These are phyloP conservation scores for Kryphioiulus occultus DNA, from an alignment of 2,888 invertebrate genomes.

Conservation along the genomic window DNA sequence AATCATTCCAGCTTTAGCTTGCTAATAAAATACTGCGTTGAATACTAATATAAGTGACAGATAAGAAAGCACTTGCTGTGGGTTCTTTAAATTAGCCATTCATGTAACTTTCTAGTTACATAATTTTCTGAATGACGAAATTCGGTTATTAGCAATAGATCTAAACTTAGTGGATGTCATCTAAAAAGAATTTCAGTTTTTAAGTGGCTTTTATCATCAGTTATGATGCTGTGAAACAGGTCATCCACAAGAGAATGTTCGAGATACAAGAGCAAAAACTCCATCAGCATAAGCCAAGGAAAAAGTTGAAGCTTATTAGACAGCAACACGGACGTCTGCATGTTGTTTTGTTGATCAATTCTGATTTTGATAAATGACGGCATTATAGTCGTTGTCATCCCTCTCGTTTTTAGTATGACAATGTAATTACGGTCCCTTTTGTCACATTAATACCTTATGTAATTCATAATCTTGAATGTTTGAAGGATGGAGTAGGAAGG, in stretches of 20 bases:
- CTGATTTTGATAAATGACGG: conserved; percentile 32
- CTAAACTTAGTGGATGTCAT: not conserved
- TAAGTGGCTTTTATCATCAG: conserved; percentile 14
- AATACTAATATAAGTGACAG: too few species aligned
- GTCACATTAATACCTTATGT: conserved; percentile 39
- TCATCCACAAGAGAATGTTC: not conserved
- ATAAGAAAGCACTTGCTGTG: too few species aligned
- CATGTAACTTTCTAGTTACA: not conserved
- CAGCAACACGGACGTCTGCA: not conserved
- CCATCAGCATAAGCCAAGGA: not conserved
- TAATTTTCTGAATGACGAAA: not conserved
- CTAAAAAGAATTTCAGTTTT: not conserved
- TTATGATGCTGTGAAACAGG: not conserved
- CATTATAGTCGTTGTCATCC: conserved; percentile 39
- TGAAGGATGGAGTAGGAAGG: not conserved
- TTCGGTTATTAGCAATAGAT: not conserved
- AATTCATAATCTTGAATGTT: conserved; percentile 24
- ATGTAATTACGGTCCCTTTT: conserved; percentile 28
- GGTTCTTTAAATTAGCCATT: too few species aligned
- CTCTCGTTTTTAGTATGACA: conserved; percentile 39
- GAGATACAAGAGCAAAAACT: not conserved
- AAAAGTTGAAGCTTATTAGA: not conserved
- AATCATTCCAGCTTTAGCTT: too few species aligned
- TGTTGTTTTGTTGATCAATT: conserved; percentile 13
- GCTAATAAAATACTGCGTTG: too few species aligned